Base-by-base conservation (phyloP, 2,797 vertebrate species). In the Cyclura pinguis region DNA sequence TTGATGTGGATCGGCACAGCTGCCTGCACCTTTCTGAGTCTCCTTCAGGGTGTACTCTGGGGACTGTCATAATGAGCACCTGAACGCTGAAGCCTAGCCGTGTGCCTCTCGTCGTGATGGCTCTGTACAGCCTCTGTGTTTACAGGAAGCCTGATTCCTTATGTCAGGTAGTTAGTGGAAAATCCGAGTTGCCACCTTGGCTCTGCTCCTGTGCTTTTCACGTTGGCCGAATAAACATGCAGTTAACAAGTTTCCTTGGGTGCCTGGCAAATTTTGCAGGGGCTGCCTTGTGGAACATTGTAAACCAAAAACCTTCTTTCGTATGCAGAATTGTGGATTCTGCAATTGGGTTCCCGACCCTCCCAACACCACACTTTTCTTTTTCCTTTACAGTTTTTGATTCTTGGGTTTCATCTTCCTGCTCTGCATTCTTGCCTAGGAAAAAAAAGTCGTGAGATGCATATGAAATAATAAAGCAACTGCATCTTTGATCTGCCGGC, bases 351-450 rank as follows among this genome's bases (percentile, higher is more conserved):
- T 10, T 42, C 22, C 22, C 38, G 2, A 10, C 32, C 4, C 2
- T 14, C 0, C 7, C 16, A 1, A 2, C 1, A 14, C n/a, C 6
- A 2, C 1, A 14, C n/a, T 50, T 20, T 24, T 38, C 10, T 35
- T 69, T 50, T 18, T 32, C 8, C 1, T 6, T 3, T 27, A 14
- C 64, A 14, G 24, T 67, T 84, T 47, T 86, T 42, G 52, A 18
- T 76, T 74, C 85, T 6, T 52, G 67, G 59, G 42, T 32, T n/a
- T 80, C 32, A n/a, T 29, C 10, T 35, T n/a, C 35, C 4, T 16
- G 59, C 82, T n/a, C 32, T 16, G 20, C 20, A 29, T 69, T 35
- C 50, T 50, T 38, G 42, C 76, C 47, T 16, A 16, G n/a, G 77
- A 4, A 67, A 32, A 67, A 27, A 8, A 8, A 59, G 57, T 12